Base-by-base conservation (phyloP, 2,888 invertebrate genomes). In the Timema cristinae region DNA sequence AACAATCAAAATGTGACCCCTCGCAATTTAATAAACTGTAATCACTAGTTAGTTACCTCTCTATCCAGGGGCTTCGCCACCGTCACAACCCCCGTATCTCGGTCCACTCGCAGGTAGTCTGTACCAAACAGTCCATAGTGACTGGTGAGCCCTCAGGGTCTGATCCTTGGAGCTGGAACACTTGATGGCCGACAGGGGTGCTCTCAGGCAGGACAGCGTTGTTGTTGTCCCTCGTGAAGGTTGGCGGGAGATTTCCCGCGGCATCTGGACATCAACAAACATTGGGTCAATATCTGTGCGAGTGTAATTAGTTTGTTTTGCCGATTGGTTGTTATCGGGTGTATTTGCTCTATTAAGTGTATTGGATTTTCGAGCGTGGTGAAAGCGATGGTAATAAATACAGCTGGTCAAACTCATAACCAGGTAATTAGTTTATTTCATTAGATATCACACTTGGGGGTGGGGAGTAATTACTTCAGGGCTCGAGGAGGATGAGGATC, bases 61-160 rank as follows among this genome's bases (percentile, higher is more conserved):
- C 93, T 87, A 83, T 96, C 94, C 76, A 96, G 84, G 0, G 91
- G 90, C 79, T 90, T 90, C 13, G 89, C 88, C 56, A 95, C 84
- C 0, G 89, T 92, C 69, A 96, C 93, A 74, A 90, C 90, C 10
- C 95, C 95, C 4, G 91, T 90, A 63, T 85, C 84, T 11, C 91
- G 85, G 81, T 95, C 87, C 10, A 95, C 95, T 74, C 86, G 85
- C 78, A 95, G 90, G 79, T 91, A 88, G 81, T 95, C 93, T 5
- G 94, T 94, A 49, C 94, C 93, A 74, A 90, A 76, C 56, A 82
- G 76, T 7, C 91, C 90, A 80, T 86, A 90, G 75, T 87, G 86
- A 93, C 88, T 56, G 89, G 87, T 51, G 91, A 87, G 66, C 90
- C 90, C 80, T 95, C 94, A 0, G 95, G 94, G 84, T 95, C 94